Conservation (phyloP, 2,797 vertebrate genomes). For the Chanos chanos region DNA sequence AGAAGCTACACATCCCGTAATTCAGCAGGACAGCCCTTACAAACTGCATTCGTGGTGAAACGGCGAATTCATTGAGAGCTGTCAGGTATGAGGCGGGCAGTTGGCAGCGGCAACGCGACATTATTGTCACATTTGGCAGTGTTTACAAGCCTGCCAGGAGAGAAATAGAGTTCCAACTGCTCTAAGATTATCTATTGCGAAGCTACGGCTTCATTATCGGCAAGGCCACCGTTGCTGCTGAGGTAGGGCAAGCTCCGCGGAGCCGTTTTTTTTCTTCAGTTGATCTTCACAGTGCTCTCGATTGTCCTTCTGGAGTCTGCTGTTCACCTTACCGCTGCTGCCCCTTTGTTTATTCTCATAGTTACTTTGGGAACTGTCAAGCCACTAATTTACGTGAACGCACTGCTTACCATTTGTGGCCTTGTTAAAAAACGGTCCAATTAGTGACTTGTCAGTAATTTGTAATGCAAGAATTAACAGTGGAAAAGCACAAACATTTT, state of each 20-base stretch:
- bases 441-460: too few species aligned
- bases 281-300: too few species aligned
- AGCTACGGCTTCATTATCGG: conserved; percentile 31
- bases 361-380: too few species aligned
- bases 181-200: conserved; percentile 14
- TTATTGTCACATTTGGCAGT: conserved; percentile 64
- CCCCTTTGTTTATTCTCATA: too few species aligned
- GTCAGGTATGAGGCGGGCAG: conserved; percentile 62
- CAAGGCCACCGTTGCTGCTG: conserved; percentile 12
- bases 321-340: too few species aligned
- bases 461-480: too few species aligned
- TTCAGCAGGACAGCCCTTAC: conserved; percentile 52
- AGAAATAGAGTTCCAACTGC: conserved; percentile 42
- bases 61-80: conserved; percentile 54
- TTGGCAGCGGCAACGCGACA: conserved; percentile 56
- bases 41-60: conserved; percentile 51
- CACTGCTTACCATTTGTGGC: too few species aligned
- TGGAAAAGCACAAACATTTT: too few species aligned
- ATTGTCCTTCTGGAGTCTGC: too few species aligned
- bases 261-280: neutral
- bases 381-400: too few species aligned
- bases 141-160: conserved; percentile 44
- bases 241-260: neutral
- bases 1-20: conserved; percentile 41
- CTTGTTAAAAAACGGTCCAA: too few species aligned